phyloP scores from a whole-genome alignment of 2,797 vertebrate species.

The Myripristis jacobus region DNA sequence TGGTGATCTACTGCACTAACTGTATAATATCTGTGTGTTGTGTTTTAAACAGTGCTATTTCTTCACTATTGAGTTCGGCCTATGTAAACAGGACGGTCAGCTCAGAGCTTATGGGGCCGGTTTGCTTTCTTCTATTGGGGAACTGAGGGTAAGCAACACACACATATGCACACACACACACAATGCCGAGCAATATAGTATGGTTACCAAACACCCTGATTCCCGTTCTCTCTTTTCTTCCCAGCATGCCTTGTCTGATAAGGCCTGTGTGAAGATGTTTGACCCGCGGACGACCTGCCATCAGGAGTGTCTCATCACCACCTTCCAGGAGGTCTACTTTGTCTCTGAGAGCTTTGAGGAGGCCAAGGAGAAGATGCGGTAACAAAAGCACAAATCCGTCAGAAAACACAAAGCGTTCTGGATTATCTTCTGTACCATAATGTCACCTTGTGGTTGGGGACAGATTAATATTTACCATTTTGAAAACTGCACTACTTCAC shows the following conservation, averaged over 20 bases:
- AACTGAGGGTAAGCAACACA: slow-evolving; percentile 86
- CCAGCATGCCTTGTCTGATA: slow-evolving; percentile 95
- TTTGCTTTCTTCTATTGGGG: slow-evolving; percentile 95
- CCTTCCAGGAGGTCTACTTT: slow-evolving; percentile 98
- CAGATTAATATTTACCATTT: too few relatives aligned
- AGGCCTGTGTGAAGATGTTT: slow-evolving; percentile 92
- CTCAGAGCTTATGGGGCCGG: slow-evolving; percentile 96
- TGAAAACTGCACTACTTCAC: too few relatives aligned
- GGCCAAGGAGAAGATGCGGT: slow-evolving; percentile 99
- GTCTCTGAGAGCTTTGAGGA: slow-evolving; percentile 98
- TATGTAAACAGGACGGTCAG: slow-evolving; percentile 97
- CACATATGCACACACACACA: slow-evolving; percentile 11
- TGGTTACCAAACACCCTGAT: background rate
- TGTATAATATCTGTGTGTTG: background rate
- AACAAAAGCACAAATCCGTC: slow-evolving; percentile 26
- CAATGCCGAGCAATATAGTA: background rate
- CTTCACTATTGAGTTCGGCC: slow-evolving; percentile 98
- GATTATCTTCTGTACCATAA: too few relatives aligned
- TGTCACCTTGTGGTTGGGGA: too few relatives aligned
- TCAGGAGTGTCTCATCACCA: slow-evolving; percentile 98
- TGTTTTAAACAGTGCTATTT: slow-evolving; percentile 92
- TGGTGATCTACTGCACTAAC: background rate
- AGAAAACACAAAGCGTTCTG: background rate
- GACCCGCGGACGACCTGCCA: slow-evolving; percentile 94
- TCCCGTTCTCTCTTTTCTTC: slow-evolving; percentile 40